Conservation (phyloP, 2,113 vertebrate genomes). For the Menidia beryllina region DNA sequence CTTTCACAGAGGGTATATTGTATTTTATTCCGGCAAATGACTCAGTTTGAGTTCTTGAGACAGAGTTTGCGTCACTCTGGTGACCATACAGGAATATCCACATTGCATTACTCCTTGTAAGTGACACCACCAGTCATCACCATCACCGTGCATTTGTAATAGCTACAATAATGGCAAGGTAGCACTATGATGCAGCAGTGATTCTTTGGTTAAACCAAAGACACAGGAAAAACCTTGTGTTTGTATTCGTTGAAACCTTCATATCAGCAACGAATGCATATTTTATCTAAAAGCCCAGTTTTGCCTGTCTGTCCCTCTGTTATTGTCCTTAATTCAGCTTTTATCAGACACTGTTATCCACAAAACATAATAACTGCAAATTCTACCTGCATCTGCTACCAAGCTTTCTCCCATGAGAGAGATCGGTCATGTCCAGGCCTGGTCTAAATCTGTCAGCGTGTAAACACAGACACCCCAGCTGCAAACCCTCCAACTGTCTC, state of each 20-base stretch:
- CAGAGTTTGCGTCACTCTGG: conserved; percentile 78
- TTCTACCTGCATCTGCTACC: conserved; percentile 18
- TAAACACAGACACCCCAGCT: conserved; percentile 52
- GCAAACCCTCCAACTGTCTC: conserved; percentile 53
- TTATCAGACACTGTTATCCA: conserved; percentile 29
- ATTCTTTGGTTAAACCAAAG: conserved; percentile 16
- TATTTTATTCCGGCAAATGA: conserved; percentile 76
- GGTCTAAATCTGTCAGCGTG: conserved; percentile 47
- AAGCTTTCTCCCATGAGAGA: background rate
- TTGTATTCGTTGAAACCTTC: background rate
- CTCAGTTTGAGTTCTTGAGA: conserved; percentile 75
- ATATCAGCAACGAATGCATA: background rate
- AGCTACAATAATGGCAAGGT: conserved; percentile 57
- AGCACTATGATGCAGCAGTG: conserved; percentile 25
- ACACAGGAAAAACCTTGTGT: background rate
- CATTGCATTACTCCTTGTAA: conserved; percentile 76
- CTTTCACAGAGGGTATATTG: conserved; percentile 51
- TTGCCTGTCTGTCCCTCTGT: conserved; percentile 17
- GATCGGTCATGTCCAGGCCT: conserved; percentile 20
- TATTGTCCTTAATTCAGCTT: conserved; percentile 12
- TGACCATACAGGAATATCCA: conserved; percentile 85
- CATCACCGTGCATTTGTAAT: conserved; percentile 64
- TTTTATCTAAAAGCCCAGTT: conserved; percentile 31
- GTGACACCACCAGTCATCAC: conserved; percentile 78
- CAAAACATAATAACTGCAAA: conserved; percentile 24